A percentile compares a stretch with the other conserved stretches of the same genome.
These are phyloP conservation scores for Aurelia aurita complex sp. Pacific DNA, from an alignment of 30 jellyfish, hydroid and myxozoan species.

Conservation along the genomic window DNA sequence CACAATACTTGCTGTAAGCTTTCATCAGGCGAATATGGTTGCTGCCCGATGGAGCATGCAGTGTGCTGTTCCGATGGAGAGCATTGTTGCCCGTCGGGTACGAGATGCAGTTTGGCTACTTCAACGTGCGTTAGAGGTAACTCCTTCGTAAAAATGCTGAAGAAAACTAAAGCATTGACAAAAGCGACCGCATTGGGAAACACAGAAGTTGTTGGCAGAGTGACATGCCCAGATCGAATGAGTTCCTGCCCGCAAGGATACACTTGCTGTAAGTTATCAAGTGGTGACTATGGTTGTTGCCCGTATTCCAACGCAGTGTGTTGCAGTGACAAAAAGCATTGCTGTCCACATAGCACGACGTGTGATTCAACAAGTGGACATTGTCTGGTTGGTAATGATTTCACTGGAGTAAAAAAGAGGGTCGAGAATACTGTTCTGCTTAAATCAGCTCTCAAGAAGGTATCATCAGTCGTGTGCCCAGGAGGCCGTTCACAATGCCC, in stretches of 20 bases:
- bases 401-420: not conserved
- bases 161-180: not conserved
- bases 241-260: conserved; percentile 35
- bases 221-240: conserved; percentile 51
- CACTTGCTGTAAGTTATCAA: conserved; percentile 42
- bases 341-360: conserved; percentile 55
- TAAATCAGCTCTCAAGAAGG: not conserved
- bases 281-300: conserved; percentile 67
- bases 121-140: conserved; percentile 43
- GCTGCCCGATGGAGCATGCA: conserved; percentile 84
- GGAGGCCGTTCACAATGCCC: conserved; percentile 46
- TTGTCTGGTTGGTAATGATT: conserved; percentile 3
- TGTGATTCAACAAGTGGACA: conserved; percentile 27
- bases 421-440: not conserved
- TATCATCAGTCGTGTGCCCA: conserved; percentile 17
- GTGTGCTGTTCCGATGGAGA: conserved; percentile 74
- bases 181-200: not conserved
- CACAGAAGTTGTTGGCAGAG: not conserved
- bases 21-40: conserved; percentile 61
- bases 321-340: conserved; percentile 50
- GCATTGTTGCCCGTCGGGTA: conserved; percentile 88
- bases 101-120: conserved; percentile 27
- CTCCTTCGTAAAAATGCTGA: too few species aligned
- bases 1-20: conserved; percentile 74
- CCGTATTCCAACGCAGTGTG: conserved; percentile 65